A percentile compares a stretch with the other conserved stretches of the same genome.
phyloP scores from a whole-genome alignment of 2,113 vertebrate genomes.

The Equus quagga region DNA sequence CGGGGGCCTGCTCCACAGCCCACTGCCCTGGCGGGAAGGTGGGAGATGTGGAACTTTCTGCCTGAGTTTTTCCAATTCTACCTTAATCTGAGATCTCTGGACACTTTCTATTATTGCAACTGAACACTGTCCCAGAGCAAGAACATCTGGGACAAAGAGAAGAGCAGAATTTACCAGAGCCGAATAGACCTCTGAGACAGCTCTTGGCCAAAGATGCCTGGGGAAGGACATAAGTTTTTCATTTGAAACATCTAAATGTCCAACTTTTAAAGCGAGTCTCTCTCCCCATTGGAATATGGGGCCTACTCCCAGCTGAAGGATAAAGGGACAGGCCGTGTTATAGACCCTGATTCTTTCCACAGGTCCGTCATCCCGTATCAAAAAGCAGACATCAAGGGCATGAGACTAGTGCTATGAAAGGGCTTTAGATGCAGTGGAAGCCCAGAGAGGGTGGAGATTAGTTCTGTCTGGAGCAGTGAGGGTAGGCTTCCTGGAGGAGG shows the following conservation, averaged over 20 bases:
- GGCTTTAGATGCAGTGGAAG: not conserved
- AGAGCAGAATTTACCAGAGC: not conserved
- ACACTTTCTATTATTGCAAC: not conserved
- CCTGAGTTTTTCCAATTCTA: not conserved
- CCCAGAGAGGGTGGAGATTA: not conserved
- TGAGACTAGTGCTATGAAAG: not conserved
- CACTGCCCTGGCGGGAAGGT: not conserved
- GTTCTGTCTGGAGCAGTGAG: not conserved
- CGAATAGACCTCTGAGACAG: not conserved
- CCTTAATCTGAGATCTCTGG: not conserved
- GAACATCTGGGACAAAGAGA: not conserved
- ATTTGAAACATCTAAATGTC: not conserved
- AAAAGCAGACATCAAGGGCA: not conserved
- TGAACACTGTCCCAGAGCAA: not conserved
- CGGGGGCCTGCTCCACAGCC: not conserved
- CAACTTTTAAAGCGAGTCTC: not conserved
- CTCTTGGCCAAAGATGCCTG: not conserved
- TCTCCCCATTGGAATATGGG: not conserved
- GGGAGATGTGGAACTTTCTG: not conserved
- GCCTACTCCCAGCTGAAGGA: not conserved
- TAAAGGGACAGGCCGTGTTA: not conserved
- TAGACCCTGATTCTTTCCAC: not conserved
- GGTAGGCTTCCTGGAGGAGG: not conserved
- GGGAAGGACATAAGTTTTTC: not conserved
- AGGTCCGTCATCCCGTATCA: not conserved